Percentiles rank a stretch among this genome's conserved stretches.
Evolutionary conservation across 92 coral and sea anemone genomes (phyloP).

Genomic region (Parazoanthus atlanticus): DNA sequence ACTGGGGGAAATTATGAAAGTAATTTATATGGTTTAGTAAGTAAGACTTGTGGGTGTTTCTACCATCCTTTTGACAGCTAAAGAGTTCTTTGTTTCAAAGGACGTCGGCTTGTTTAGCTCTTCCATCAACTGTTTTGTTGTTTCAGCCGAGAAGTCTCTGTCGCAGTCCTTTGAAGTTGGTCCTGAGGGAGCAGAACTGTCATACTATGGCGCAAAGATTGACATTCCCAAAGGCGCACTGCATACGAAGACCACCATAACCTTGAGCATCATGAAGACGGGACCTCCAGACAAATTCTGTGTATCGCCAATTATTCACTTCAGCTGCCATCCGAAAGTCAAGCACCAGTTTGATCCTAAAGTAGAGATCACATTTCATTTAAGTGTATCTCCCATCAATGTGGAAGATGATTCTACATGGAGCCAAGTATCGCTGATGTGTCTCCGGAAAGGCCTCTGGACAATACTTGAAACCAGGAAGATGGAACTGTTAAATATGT

Average conservation of each 20-base stretch:
- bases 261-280: background rate
- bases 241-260: background rate
- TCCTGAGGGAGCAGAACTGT: background rate
- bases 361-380: background rate
- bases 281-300: background rate
- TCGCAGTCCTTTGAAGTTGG: background rate
- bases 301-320: constrained; percentile 1
- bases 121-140: background rate
- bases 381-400: background rate
- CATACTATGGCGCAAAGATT: background rate
- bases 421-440: background rate
- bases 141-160: constrained; percentile 2
- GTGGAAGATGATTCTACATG: background rate
- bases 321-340: background rate
- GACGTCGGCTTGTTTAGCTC: too few species aligned
- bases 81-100: too few species aligned
- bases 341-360: background rate
- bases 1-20: too few species aligned
- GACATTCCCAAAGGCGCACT: background rate
- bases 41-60: too few species aligned
- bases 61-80: too few species aligned
- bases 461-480: background rate
- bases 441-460: background rate
- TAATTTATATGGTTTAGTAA: too few species aligned
- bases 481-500: background rate